Evolutionary conservation across 30 jellyfish, hydroid and myxozoan species (phyloP).

Genomic region (Clytia hemisphaerica): DNA sequence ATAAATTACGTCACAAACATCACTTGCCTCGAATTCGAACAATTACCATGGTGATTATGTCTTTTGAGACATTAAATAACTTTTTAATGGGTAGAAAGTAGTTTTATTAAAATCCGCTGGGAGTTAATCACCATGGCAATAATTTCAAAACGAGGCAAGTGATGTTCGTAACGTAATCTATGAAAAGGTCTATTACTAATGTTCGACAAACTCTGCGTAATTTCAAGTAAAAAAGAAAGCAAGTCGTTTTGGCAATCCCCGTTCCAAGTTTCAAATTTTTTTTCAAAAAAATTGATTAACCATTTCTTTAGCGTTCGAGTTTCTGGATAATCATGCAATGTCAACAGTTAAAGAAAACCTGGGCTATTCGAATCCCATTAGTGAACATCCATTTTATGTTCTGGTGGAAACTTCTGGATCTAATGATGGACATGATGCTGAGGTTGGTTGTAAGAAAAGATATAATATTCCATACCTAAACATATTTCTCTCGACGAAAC

Average conservation of each 20-base stretch:
- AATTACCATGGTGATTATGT: neutral
- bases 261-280: neutral
- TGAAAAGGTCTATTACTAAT: too few species aligned
- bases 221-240: too few species aligned
- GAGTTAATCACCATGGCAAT: neutral
- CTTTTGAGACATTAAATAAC: neutral
- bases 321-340: conserved; percentile 53
- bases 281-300: neutral
- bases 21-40: too few species aligned
- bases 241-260: too few species aligned
- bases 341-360: conserved; percentile 50
- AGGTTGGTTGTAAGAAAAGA: conserved; percentile 40
- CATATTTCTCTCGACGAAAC: too few species aligned
- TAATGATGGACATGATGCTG: conserved; percentile 78
- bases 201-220: too few species aligned
- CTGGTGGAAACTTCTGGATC: conserved; percentile 96
- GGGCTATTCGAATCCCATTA: conserved; percentile 51
- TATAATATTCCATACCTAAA: too few species aligned
- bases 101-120: neutral
- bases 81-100: neutral
- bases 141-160: too few species aligned
- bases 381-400: conserved; percentile 70
- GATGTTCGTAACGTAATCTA: too few species aligned
- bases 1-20: too few species aligned
- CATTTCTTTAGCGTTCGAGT: conserved; percentile 68